These are phyloP conservation scores for Passer domesticus DNA, from an alignment of 2,113 vertebrate species.

Conservation along the genomic window DNA sequence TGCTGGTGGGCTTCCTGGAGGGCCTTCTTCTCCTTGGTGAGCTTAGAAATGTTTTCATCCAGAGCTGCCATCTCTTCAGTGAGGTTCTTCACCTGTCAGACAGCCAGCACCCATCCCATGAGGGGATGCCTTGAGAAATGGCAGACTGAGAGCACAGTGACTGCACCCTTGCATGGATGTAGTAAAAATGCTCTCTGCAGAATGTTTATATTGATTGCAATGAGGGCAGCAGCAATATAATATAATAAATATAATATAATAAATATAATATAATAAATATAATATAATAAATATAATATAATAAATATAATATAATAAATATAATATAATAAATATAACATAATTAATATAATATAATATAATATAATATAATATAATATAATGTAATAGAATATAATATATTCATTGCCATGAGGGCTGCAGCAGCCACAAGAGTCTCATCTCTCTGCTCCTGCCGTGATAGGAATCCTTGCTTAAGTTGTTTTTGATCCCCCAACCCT, in stretches of 20 bases:
- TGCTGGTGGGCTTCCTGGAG: slow-evolving; percentile 84
- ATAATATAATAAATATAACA: too few relatives aligned
- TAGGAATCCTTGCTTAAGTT: neutral
- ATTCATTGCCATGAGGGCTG: neutral
- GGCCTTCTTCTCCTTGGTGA: slow-evolving; percentile 84
- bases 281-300: too few relatives aligned
- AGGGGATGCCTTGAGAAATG: neutral
- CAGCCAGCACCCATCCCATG: neutral
- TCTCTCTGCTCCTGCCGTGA: neutral
- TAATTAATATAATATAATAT: too few relatives aligned
- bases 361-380: too few relatives aligned
- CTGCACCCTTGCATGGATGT: neutral
- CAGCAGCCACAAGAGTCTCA: neutral
- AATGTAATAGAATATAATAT: too few relatives aligned
- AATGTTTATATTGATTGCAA: neutral
- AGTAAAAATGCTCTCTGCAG: neutral
- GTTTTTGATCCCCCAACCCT: neutral
- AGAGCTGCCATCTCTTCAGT: slow-evolving; percentile 82
- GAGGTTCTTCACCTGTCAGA: slow-evolving; percentile 82
- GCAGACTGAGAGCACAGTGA: neutral
- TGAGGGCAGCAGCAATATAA: neutral
- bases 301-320: too few relatives aligned
- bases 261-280: too few relatives aligned
- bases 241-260: too few relatives aligned
- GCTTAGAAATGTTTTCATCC: slow-evolving; percentile 81